Evolutionary conservation across 2,113 vertebrate genomes (phyloP), one percentile per base, ranked within the genome.

Genomic region (Poeciliopsis retropinna): DNA sequence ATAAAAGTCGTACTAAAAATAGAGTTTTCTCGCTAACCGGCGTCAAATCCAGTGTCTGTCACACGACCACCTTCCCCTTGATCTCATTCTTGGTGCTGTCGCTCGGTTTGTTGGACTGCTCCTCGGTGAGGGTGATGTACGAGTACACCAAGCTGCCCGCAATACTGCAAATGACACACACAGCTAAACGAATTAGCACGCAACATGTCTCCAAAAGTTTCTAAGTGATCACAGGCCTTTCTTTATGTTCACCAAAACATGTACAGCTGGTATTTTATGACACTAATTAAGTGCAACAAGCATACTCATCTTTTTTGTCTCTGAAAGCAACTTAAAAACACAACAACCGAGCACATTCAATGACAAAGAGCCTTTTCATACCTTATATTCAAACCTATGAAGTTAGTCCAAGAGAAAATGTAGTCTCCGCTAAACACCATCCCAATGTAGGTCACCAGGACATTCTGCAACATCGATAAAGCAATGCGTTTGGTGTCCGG

Each of bases 341-440:
- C 22, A 13, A 44, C 9, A n/a, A 28, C 14, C 1, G 39, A 47
- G 44, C 44, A 47, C 44, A 19, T 4, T 30, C 25, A 7, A 19
- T 3, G 30, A 19, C 17, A 44, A 47, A 64, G 19, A 31, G 15
- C 8, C 3, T 51, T 32, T 5, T 19, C 73, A 67, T 94, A 99
- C 98, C 98, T 99, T 93, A 99, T 99, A 92, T 99, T 99, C 90
- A 99, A 92, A 44, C 98, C 98, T 67, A 99, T 93, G 92, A 99
- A 99, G 91, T 99, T 99, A 2, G 95, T 96, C 98, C 98, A 99
- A 0, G 96, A 96, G 93, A 99, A 99, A 90, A 99, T 97, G 94
- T 99, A 99, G 93, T 99, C 98, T 89, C 97, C 98, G 84, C 97
- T 97, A 92, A 99, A 96, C 88, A 98, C 94, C 97, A 99, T 99